phyloP scores from a whole-genome alignment of 53 echinoderm and acorn worm genomes.

The Echinometra lucunter region DNA sequence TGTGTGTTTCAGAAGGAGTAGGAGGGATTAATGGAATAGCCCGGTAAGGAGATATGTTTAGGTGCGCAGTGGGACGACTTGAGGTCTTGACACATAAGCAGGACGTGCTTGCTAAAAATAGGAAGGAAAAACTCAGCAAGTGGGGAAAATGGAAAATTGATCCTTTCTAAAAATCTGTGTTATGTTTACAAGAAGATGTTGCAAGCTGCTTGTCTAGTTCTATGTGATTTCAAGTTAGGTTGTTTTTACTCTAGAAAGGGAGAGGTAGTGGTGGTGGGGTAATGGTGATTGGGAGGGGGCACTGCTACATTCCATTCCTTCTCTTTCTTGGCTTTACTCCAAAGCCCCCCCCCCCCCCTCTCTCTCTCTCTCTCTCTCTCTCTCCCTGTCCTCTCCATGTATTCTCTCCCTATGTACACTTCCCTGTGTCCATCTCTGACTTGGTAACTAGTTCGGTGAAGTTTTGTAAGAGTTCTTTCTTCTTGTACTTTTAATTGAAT shows the following conservation, averaged over 20 bases:
- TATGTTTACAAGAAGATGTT: background rate
- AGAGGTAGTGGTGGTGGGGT: background rate
- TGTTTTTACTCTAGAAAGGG: background rate
- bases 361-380: no score
- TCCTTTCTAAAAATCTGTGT: background rate
- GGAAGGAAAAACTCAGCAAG: constrained; percentile 41
- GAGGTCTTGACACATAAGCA: constrained; percentile 32
- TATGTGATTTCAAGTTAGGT: background rate
- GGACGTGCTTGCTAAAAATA: constrained; percentile 26
- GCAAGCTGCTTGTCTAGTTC: background rate
- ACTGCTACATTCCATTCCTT: no score
- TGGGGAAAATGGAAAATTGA: constrained; percentile 25
- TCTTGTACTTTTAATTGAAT: no score
- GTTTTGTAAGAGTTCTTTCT: no score
- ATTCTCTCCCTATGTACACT: no score
- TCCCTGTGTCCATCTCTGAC: no score
- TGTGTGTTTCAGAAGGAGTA: background rate
- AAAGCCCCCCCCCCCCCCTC: no score
- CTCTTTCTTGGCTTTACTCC: no score
- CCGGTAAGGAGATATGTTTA: constrained; percentile 4
- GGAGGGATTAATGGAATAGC: background rate
- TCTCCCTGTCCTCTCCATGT: no score
- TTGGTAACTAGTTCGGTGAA: no score
- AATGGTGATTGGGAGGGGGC: background rate
- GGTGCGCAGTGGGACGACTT: constrained; percentile 5